Evolutionary conservation across 2,113 vertebrate genomes (phyloP), one percentile per base, ranked within the genome.

Genomic region (Hoplias malabaricus): DNA sequence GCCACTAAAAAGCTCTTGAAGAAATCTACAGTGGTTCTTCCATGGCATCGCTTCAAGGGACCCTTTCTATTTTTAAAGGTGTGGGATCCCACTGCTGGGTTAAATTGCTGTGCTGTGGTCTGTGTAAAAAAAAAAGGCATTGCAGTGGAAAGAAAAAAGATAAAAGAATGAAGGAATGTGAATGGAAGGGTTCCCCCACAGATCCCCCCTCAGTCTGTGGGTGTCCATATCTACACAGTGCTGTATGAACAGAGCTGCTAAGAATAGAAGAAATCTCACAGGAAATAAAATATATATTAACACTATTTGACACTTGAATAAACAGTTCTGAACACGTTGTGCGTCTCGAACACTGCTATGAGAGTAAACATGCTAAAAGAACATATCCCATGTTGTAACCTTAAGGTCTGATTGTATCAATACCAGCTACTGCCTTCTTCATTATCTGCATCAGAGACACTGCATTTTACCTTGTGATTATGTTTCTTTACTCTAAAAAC

Each of bases 131-230:
- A n/a, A 19, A 31, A 34, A 21, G 7, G n/a, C 31, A n/a, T 14
- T 62, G 27, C 59, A 62, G 59, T 31, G 31, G 21, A 69, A 9
- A 21, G 46, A 23, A 48, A 11, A 48, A 25, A 48, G 43, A 50
- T 5, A 50, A 43, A 69, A 29, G 29, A 33, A 69, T 12, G 11
- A 48, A 23, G 40, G 57, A 74, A 74, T 62, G 54, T 61, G 21
- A 31, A 21, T 31, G 5, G 14, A n/a, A 5, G 16, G 2, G 27
- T 7, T 33, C 29, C 3, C 31, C 12, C 16, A n/a, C 31, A 62
- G 29, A 31, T 31, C 14, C 25, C 5, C 25, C 11, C 25, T 14
- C 25, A 14, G 56, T 23, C 56, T 11, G 43, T 46, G 5, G 4
- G 19, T n/a, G 56, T 16, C 27, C 56, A 31, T 12, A 61, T 6